Evolutionary conservation across 2,888 invertebrate species (phyloP).

Genomic region (Leucophenga maculata): DNA sequence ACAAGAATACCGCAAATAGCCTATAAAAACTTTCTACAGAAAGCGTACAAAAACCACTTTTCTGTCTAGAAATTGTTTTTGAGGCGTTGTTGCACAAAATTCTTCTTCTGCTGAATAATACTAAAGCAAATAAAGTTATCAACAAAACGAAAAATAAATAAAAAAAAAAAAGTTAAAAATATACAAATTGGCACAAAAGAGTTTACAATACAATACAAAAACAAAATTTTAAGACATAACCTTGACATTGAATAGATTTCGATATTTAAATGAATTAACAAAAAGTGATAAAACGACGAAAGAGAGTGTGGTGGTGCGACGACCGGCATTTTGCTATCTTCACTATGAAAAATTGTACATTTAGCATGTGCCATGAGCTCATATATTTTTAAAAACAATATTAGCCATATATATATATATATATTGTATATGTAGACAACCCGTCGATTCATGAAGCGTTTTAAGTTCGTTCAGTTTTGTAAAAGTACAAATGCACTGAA

Average conservation of each 20-base stretch:
- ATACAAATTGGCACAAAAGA: conserved; percentile 32
- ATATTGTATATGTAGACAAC: background rate
- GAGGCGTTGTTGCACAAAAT: conserved; percentile 17
- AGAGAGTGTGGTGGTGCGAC: background rate
- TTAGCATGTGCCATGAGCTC: conserved; percentile 17
- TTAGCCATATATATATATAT: background rate
- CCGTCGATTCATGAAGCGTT: too few relatives aligned
- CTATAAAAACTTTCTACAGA: background rate
- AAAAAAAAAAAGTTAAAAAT: conserved; percentile 40
- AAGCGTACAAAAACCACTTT: conserved; percentile 3
- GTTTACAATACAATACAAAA: background rate
- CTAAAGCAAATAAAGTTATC: conserved; percentile 60
- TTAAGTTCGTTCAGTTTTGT: too few relatives aligned
- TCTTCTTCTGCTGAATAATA: conserved; percentile 30
- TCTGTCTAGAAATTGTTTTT: background rate
- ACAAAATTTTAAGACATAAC: conserved; percentile 41
- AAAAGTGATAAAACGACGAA: conserved; percentile 4
- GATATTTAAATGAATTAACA: conserved; percentile 25
- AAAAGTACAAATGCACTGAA: too few relatives aligned
- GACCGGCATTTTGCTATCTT: background rate
- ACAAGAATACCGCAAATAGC: too few relatives aligned
- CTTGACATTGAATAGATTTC: conserved; percentile 65
- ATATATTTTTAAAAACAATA: conserved; percentile 5
- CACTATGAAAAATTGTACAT: background rate
- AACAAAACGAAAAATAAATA: conserved; percentile 47